These are phyloP conservation scores for Erythrocercus mccallii DNA, from an alignment of 2,113 vertebrate genomes.

Conservation along the genomic window DNA sequence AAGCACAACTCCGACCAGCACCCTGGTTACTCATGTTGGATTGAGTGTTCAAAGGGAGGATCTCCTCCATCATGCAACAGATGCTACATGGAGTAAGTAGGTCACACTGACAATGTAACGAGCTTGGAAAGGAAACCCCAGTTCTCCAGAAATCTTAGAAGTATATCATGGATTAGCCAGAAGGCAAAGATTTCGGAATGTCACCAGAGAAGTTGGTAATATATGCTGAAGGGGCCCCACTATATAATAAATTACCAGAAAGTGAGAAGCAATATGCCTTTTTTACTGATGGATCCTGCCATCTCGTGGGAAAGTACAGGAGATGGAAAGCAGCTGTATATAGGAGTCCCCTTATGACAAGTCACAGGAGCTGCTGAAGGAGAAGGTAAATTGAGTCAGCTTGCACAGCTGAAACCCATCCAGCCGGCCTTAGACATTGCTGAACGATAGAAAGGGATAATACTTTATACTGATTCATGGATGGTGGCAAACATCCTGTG, in stretches of 20 bases:
- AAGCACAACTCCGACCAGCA: no score
- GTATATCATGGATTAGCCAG: not conserved
- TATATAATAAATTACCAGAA: not conserved
- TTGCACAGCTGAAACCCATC: not conserved
- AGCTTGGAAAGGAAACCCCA: not conserved
- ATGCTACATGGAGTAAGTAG: no score
- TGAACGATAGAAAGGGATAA: rapidly evolving
- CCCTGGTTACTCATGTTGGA: no score
- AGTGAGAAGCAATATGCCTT: not conserved
- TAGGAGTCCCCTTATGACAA: no score
- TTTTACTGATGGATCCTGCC: not conserved
- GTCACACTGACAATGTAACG: rapidly evolving
- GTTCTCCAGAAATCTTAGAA: not conserved
- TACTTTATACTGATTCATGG: not conserved
- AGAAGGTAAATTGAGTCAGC: not conserved
- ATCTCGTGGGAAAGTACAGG: rapidly evolving
- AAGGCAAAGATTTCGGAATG: not conserved
- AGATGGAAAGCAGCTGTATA: not conserved
- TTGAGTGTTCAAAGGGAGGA: not conserved
- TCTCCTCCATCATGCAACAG: not conserved
- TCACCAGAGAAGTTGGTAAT: not conserved
- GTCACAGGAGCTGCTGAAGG: not conserved
- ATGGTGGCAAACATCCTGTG: not conserved
- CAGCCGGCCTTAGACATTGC: not conserved
- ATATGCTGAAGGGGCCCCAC: not conserved